A percentile compares a stretch with the other conserved stretches of the same genome.
Conservation (phyloP, 1,140 invertebrate genomes). For the Augochlora pura region DNA sequence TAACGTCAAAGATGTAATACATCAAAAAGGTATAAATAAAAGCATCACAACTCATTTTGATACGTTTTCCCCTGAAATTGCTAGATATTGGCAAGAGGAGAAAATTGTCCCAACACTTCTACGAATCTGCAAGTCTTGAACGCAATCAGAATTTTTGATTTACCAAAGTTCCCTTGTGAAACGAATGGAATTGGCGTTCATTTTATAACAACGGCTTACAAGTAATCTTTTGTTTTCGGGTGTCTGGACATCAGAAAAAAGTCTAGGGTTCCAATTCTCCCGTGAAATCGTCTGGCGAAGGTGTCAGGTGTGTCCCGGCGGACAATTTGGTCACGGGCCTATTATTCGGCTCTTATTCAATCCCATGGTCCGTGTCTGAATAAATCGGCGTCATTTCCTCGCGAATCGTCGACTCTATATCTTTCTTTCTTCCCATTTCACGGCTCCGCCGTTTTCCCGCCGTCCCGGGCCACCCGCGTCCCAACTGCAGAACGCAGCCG, state of each 20-base stretch:
- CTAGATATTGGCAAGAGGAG: too few species aligned
- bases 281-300: neutral
- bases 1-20: too few species aligned
- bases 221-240: too few species aligned
- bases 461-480: neutral
- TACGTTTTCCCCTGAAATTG: too few species aligned
- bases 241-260: neutral
- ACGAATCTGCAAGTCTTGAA: too few species aligned
- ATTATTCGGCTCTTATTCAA: constrained; percentile 61
- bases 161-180: too few species aligned
- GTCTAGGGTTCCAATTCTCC: constrained; percentile 14
- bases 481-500: constrained; percentile 47
- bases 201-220: too few species aligned
- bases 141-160: too few species aligned
- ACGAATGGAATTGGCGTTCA: too few species aligned
- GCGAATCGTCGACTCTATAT: constrained; percentile 57
- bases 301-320: constrained; percentile 50
- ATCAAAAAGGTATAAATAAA: too few species aligned
- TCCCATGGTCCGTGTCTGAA: constrained; percentile 54
- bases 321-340: constrained; percentile 62
- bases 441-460: neutral
- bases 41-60: too few species aligned
- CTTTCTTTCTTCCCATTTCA: constrained; percentile 51
- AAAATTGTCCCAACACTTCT: too few species aligned
- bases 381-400: constrained; percentile 60